Evolutionary conservation across 2,113 vertebrate species (phyloP).

Genomic region (Acanthisitta chloris): DNA sequence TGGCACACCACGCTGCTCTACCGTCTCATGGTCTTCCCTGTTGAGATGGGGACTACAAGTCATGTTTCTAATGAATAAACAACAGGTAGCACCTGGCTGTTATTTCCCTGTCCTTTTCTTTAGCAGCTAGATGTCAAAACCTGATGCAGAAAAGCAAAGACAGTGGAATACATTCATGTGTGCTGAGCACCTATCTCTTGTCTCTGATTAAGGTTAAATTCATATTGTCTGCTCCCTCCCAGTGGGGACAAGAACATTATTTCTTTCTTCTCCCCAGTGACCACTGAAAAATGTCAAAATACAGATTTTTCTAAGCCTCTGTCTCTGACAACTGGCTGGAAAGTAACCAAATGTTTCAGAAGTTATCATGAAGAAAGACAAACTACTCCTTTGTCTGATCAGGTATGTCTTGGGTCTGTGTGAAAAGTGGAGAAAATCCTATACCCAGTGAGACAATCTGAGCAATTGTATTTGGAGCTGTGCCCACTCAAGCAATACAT

Average conservation of each 20-base stretch:
- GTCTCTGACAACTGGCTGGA: background rate
- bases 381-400: background rate
- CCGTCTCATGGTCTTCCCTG: background rate
- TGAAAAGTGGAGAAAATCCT: background rate
- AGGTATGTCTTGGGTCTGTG: rapidly evolving
- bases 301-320: background rate
- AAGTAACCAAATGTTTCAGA: background rate
- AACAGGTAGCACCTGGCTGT: background rate
- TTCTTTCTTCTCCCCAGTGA: background rate
- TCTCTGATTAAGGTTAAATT: background rate
- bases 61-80: background rate
- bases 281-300: background rate
- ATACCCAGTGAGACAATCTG: background rate
- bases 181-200: background rate
- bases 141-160: background rate
- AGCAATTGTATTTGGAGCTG: background rate
- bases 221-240: background rate
- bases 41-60: background rate
- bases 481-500: background rate
- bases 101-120: background rate
- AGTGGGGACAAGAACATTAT: background rate
- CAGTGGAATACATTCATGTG: background rate
- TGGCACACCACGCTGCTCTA: background rate
- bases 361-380: background rate
- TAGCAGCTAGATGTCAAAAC: background rate